Evolutionary conservation across 2,797 vertebrate genomes (phyloP).

Genomic region (Neopelma chrysocephalum): DNA sequence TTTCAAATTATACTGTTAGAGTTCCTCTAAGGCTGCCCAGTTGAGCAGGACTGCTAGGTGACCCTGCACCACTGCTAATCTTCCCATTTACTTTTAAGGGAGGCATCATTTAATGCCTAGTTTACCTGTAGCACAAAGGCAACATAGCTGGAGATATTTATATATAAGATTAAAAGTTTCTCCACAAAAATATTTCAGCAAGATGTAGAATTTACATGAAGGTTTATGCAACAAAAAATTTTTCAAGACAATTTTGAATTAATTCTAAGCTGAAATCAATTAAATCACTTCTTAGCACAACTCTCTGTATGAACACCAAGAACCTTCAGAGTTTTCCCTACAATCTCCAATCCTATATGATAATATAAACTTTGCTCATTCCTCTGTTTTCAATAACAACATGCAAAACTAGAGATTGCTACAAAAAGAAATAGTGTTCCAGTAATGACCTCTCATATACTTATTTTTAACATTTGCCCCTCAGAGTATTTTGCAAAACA

Average conservation of each 20-base stretch:
- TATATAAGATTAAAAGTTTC: neutral
- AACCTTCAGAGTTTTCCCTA: neutral
- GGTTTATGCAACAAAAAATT: neutral
- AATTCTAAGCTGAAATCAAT: neutral
- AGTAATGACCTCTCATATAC: neutral
- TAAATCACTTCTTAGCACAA: neutral
- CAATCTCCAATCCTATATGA: fast-evolving
- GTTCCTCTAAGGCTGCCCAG: neutral
- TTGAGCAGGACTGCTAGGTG: neutral
- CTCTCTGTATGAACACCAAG: neutral
- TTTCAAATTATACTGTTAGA: neutral
- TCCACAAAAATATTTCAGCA: neutral
- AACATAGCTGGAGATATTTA: neutral
- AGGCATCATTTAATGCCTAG: neutral
- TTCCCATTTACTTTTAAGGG: neutral
- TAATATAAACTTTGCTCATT: neutral
- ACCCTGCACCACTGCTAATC: neutral
- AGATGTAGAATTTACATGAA: neutral
- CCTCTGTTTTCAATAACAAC: neutral
- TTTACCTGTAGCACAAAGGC: neutral
- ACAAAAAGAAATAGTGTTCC: neutral
- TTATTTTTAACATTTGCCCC: neutral
- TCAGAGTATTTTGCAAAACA: neutral
- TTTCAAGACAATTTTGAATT: neutral
- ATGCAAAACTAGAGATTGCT: neutral